Conservation (phyloP, 2,888 invertebrate species). For the Meiosimyza platycephala region DNA sequence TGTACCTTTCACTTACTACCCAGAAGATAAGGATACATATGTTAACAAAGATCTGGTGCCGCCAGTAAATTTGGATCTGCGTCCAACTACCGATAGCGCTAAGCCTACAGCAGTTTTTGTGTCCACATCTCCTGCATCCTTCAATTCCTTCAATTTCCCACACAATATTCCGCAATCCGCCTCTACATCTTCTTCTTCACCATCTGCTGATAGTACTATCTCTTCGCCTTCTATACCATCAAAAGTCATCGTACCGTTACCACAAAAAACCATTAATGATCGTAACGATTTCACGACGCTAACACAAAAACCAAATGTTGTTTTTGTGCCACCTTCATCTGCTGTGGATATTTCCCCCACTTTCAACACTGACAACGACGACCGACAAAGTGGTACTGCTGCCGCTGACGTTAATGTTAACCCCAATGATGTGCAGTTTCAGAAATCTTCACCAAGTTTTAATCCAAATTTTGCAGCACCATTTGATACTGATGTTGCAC, state of each 20-base stretch:
- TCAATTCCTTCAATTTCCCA: slow-evolving; percentile 45
- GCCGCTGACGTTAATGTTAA: slow-evolving; percentile 35
- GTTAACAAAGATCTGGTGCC: slow-evolving; percentile 47
- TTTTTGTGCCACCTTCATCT: slow-evolving; percentile 53
- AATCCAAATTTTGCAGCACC: slow-evolving; percentile 61
- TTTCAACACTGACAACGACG: slow-evolving; percentile 1
- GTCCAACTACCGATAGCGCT: slow-evolving; percentile 41
- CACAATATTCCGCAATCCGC: slow-evolving; percentile 44
- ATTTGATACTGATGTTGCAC: slow-evolving; percentile 48
- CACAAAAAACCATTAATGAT: slow-evolving; percentile 48
- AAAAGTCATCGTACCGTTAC: slow-evolving; percentile 56
- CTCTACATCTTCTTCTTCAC: slow-evolving; percentile 54
- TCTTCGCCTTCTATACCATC: slow-evolving; percentile 59
- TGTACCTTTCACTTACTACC: slow-evolving; percentile 57
- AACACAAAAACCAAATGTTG: slow-evolving; percentile 49
- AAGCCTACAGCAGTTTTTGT: slow-evolving; percentile 34
- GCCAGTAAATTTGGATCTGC: slow-evolving; percentile 41
- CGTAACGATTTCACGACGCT: slow-evolving; percentile 28
- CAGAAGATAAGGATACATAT: slow-evolving; percentile 43
- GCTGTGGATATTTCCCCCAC: slow-evolving; percentile 32
- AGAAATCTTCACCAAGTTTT: slow-evolving; percentile 54
- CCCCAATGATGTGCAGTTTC: slow-evolving; percentile 36
- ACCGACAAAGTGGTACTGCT: slow-evolving; percentile 11
- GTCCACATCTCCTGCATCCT: slow-evolving; percentile 40
- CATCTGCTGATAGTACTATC: slow-evolving; percentile 49